These are phyloP conservation scores for Teleopsis dalmanni DNA, from an alignment of 1,140 invertebrate genomes.

Conservation along the genomic window DNA sequence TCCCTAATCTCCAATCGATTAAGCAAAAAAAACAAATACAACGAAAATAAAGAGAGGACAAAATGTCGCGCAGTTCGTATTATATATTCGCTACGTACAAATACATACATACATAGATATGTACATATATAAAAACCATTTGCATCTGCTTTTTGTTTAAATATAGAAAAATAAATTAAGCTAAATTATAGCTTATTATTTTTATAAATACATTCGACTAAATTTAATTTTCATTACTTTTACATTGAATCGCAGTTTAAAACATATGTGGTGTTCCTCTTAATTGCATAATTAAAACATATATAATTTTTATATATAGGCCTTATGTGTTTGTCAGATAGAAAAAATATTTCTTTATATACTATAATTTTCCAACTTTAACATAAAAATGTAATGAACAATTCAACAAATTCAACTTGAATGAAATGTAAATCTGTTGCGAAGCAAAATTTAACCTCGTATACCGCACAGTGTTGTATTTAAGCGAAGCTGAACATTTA, in stretches of 20 bases:
- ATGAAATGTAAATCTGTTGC: slow-evolving; percentile 6
- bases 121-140: not conserved
- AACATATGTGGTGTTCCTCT: slow-evolving; percentile 2
- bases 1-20: too few relatives aligned
- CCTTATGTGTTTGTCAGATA: slow-evolving; percentile 6
- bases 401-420: slow-evolving; percentile 19
- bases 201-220: too few relatives aligned
- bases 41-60: too few relatives aligned
- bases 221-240: slow-evolving; percentile 1
- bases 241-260: not conserved
- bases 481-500: too few relatives aligned
- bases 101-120: slow-evolving; percentile 4
- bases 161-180: too few relatives aligned
- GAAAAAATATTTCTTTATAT: slow-evolving; percentile 1
- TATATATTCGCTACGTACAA: too few relatives aligned
- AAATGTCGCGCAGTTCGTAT: too few relatives aligned
- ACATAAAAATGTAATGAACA: slow-evolving; percentile 11
- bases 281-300: slow-evolving; percentile 5
- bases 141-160: too few relatives aligned
- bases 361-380: slow-evolving; percentile 1
- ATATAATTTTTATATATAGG: slow-evolving; percentile 4
- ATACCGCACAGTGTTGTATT: too few relatives aligned
- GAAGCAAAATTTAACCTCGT: too few relatives aligned
- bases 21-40: too few relatives aligned
- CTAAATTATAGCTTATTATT: too few relatives aligned